phyloP scores from a whole-genome alignment of 2,113 vertebrate genomes.

The Machaerirhynchus nigripectus region DNA sequence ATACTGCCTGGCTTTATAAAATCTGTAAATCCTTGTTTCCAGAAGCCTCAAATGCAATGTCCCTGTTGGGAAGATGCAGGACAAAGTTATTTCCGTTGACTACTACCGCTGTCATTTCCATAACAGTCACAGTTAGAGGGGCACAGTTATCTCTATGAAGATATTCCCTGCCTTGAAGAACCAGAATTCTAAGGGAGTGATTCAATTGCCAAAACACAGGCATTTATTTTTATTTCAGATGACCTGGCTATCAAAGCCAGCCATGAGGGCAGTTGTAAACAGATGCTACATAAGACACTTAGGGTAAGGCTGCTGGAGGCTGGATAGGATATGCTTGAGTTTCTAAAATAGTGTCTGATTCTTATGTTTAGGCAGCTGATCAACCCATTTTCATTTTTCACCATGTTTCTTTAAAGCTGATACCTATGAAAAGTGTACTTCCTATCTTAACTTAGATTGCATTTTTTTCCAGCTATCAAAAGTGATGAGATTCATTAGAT shows the following conservation, averaged over 20 bases:
- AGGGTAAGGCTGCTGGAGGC: not conserved
- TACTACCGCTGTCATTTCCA: not conserved
- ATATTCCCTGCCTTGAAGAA: not conserved
- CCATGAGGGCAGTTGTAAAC: fast-evolving
- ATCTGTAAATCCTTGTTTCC: not conserved
- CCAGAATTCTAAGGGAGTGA: not conserved
- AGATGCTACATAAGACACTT: not conserved
- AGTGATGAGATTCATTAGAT: not conserved
- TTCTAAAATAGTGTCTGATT: not conserved
- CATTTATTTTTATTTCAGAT: not conserved
- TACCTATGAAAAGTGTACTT: not conserved
- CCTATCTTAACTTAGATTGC: not conserved
- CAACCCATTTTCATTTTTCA: not conserved
- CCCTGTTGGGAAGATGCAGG: fast-evolving
- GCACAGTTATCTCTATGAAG: not conserved
- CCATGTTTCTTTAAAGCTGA: not conserved
- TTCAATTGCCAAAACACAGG: not conserved
- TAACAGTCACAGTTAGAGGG: not conserved
- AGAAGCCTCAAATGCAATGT: not conserved
- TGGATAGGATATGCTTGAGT: not conserved
- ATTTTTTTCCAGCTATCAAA: not conserved
- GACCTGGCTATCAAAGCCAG: not conserved
- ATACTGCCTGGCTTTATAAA: not conserved
- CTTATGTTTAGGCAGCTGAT: not conserved
- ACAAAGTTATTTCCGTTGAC: not conserved